Base-by-base conservation (phyloP, 2,888 invertebrate species). In the Ethmia dodecea region DNA sequence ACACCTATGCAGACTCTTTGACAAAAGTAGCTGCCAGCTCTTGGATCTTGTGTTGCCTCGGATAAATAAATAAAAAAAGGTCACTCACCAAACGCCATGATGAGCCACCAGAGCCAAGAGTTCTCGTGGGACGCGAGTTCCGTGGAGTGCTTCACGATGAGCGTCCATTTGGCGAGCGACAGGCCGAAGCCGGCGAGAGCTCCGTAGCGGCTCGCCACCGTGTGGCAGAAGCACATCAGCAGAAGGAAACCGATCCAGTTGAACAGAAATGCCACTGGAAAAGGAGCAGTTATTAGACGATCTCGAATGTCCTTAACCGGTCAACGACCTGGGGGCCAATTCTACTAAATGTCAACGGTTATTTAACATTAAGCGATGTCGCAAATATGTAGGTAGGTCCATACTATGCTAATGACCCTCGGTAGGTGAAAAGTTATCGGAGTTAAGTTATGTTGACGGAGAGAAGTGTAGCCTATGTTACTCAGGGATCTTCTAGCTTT, bases 211-310 rank as follows among this genome's bases (percentile, higher is more conserved):
- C 95, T 95, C 24, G 97, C 97, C 58, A 97, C 95, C 32, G 97
- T 96, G 74, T 96, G 96, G 64, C 96, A 96, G 87, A 97, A 95
- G 65, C 97, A 97, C 90, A 97, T 94, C 52, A 96, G 88, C 65
- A 96, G 88, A 52, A 97, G 84, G 74, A 97, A 96, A 9, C 97
- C 97, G 66, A 97, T 92, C 97, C 97, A 97, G 86, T 97, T 97
- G 87, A 97, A 97, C 31, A 97, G 90, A 86, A 97, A 97, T 54
- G 97, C 94, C 73, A 96, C 96, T 94, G 84, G 6, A 62, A 59
- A n/a, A 4, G 22, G 22, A 22, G 22, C 9, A n/a, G 8, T n/a
- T 8, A n/a, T 22, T 22, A 22, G 22, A n/a, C n/a, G n/a, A n/a
- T n/a, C n/a, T n/a, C n/a, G n/a, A n/a, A n/a, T n/a, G n/a, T n/a